Evolutionary conservation across 1,140 invertebrate genomes (phyloP), one percentile per base, ranked within the genome.

Genomic region (Harpegnathos saltator): DNA sequence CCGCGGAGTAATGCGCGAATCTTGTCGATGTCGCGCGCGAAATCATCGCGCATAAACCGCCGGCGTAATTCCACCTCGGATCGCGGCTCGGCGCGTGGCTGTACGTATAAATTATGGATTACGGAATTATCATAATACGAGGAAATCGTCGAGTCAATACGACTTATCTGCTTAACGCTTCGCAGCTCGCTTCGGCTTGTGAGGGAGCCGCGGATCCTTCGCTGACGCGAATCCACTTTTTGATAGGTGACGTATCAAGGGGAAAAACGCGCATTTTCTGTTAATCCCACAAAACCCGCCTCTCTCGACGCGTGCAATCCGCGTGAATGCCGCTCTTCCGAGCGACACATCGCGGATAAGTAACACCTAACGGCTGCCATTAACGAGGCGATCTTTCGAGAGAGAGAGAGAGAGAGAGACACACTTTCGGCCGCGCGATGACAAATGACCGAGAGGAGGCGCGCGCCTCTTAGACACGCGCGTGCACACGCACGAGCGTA

Each of bases 51-150:
- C 52, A 38, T 22, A 65, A 52, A 65, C 15, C 33, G 48, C 17
- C 33, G 54, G 9, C 54, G 22, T n/a, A 65, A 54, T 54, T 38
- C 4, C 17, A 52, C 24, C n/a, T n/a, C n/a, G 29, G 5, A 33
- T 1, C 33, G 38, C 38, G 38, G 38, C 1, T 38, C 26, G n/a
- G 52, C 59, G 38, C n/a, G 29, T 50, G 26, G 44, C 63, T 48
- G 29, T 38, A 29, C 59, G 62, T 68, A 77, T 66, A 77, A 77
- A 66, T 77, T 77, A 56, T 68, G 54, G 38, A 77, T 66, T 68
- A 77, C 24, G 15, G 14, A 65, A 77, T 68, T 54, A 68, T 22
- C 62, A 77, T 56, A 68, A 77, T n/a, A n/a, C 19, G 65, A 77
- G 48, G 17, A 65, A n/a, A 26, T 77, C 29, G 50, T 19, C 29